Conservation (phyloP, 2,888 invertebrate species). For the Gisinianus flammeolus region DNA sequence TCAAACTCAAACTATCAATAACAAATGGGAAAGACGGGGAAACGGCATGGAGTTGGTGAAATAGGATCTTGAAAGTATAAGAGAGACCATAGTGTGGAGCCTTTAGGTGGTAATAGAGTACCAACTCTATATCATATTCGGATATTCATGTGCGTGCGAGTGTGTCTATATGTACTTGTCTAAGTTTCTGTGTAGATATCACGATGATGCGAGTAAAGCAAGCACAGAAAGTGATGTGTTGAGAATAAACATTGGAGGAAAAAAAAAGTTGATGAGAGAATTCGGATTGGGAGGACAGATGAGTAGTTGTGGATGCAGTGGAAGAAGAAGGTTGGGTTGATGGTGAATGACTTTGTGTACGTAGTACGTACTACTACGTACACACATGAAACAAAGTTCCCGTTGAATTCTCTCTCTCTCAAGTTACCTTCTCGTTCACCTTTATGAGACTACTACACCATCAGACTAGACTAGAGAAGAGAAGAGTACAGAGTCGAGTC, state of each 20-base stretch:
- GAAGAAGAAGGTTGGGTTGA: neutral
- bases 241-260: neutral
- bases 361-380: too few relatives aligned
- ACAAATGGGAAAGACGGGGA: too few relatives aligned
- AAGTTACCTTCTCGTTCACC: slow-evolving; percentile 9
- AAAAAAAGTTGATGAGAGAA: neutral
- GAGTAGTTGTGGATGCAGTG: neutral
- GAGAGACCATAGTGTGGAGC: neutral
- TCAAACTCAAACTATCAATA: too few relatives aligned
- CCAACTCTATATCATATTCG: neutral
- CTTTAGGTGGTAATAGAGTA: neutral
- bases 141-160: too few relatives aligned
- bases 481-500: neutral
- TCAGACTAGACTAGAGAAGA: too few relatives aligned
- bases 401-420: neutral
- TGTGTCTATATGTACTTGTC: too few relatives aligned
- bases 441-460: neutral
- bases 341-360: too few relatives aligned
- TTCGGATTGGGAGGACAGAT: neutral
- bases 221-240: neutral
- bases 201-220: too few relatives aligned
- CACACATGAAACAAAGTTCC: neutral
- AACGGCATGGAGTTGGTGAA: neutral
- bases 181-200: too few relatives aligned
- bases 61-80: neutral